Conservation (phyloP, 2,888 invertebrate species). For the Carpatolechia fugitivella region DNA sequence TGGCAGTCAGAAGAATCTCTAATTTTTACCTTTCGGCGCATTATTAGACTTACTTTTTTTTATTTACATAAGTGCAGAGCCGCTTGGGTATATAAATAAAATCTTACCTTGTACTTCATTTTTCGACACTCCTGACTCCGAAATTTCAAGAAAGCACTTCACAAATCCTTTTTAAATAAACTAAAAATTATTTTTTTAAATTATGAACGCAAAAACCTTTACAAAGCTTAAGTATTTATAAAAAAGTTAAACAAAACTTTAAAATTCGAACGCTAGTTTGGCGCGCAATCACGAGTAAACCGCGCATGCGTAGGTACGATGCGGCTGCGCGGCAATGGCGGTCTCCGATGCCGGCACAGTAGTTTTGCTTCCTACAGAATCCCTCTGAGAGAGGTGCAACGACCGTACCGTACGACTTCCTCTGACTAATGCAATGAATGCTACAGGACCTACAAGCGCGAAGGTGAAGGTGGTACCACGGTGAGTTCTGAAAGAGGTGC, state of each 20-base stretch:
- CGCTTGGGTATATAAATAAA: not conserved
- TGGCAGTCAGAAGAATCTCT: no score
- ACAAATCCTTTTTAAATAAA: constrained; percentile 6
- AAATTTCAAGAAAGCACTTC: constrained; percentile 29
- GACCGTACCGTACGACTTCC: constrained; percentile 38
- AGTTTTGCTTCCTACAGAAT: constrained; percentile 68
- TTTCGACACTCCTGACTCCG: constrained; percentile 27
- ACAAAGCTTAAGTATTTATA: no score
- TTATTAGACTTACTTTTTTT: no score
- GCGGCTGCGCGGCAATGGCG: constrained; percentile 60
- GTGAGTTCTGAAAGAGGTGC: constrained; percentile 43
- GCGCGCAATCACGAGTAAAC: constrained; percentile 43
- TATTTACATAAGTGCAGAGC: no score
- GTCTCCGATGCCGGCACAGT: constrained; percentile 43
- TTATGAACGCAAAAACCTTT: no score
- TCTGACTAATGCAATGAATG: constrained; percentile 21
- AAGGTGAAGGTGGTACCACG: constrained; percentile 59
- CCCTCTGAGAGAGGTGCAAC: constrained; percentile 58
- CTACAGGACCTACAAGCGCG: constrained; percentile 29
- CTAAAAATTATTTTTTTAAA: not conserved
- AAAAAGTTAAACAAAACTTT: no score
- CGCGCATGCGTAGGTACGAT: constrained; percentile 63
- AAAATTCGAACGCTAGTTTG: constrained; percentile 34
- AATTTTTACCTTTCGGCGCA: no score
- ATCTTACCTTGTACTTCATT: constrained; percentile 68